A percentile compares a stretch with the other conserved stretches of the same genome.
Evolutionary conservation across 2,888 invertebrate genomes (phyloP).

Genomic region (Aradus depressus): DNA sequence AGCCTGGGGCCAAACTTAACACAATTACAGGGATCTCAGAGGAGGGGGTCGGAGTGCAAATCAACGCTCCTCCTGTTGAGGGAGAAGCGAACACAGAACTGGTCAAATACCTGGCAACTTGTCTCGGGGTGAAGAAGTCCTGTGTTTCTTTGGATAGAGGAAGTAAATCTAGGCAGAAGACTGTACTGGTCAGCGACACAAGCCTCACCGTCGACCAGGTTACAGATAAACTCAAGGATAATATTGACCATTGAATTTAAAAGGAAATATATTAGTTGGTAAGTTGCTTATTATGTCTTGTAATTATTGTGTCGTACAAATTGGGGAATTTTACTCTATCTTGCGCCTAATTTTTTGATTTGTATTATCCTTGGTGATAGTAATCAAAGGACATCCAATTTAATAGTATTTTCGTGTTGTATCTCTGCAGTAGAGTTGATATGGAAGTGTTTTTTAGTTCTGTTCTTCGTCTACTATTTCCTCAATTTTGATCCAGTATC

Average conservation of each 20-base stretch:
- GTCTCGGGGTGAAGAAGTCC: constrained; percentile 58
- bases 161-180: constrained; percentile 41
- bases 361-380: too few species aligned
- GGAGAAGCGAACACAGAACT: constrained; percentile 70
- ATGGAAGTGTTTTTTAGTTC: too few species aligned
- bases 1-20: constrained; percentile 64
- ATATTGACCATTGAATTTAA: constrained; percentile 18
- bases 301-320: too few species aligned
- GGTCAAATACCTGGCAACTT: constrained; percentile 54
- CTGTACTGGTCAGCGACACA: constrained; percentile 41
- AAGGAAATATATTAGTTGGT: too few species aligned
- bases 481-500: too few species aligned
- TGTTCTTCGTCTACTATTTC: too few species aligned
- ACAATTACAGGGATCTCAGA: constrained; percentile 50
- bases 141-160: constrained; percentile 55
- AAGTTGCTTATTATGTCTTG: too few species aligned
- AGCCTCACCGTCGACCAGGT: constrained; percentile 40
- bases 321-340: too few species aligned
- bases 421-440: too few species aligned
- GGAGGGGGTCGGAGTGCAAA: constrained; percentile 61
- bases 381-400: too few species aligned
- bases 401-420: too few species aligned
- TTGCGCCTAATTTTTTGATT: too few species aligned
- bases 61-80: constrained; percentile 68
- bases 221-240: constrained; percentile 36